These are phyloP conservation scores for Tiliacea aurago DNA, from an alignment of 2,888 invertebrate genomes.

Conservation along the genomic window DNA sequence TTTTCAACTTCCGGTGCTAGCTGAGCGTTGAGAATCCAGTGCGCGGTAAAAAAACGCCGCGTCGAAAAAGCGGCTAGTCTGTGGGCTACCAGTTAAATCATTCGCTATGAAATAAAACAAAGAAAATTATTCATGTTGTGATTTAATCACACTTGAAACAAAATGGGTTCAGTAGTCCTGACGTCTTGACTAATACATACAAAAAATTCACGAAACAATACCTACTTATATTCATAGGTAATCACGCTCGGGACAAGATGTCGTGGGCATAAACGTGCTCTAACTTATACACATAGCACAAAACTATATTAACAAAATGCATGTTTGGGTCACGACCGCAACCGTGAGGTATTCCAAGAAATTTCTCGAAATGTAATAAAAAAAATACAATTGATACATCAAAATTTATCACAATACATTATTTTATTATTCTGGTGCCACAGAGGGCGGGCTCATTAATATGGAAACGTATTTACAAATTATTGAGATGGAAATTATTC, in stretches of 20 bases:
- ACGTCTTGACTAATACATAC: conserved; percentile 66
- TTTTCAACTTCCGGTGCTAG: too few species aligned
- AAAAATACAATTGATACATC: conserved; percentile 51
- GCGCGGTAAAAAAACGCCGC: too few species aligned
- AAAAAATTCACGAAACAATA: conserved; percentile 77
- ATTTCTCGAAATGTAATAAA: conserved; percentile 30
- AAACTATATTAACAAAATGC: conserved; percentile 68
- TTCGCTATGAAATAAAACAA: conserved; percentile 67
- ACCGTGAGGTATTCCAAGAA: conserved; percentile 55
- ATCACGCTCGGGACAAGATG: conserved; percentile 65
- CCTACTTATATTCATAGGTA: conserved; percentile 66
- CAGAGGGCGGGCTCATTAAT: conserved; percentile 48
- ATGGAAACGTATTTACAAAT: conserved; percentile 43
- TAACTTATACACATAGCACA: conserved; percentile 64
- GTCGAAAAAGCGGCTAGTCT: too few species aligned
- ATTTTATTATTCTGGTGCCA: conserved; percentile 31
- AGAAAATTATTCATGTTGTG: conserved; percentile 76
- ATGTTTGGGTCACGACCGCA: conserved; percentile 54
- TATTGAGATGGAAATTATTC: conserved; percentile 37
- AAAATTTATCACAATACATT: conserved; percentile 54
- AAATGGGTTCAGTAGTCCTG: conserved; percentile 74
- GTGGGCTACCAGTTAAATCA: background rate
- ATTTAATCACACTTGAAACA: conserved; percentile 87
- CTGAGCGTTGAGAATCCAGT: too few species aligned
- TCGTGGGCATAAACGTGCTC: conserved; percentile 56